Conservation (phyloP, 1,140 invertebrate genomes). For the Aphelenchoides avenae region DNA sequence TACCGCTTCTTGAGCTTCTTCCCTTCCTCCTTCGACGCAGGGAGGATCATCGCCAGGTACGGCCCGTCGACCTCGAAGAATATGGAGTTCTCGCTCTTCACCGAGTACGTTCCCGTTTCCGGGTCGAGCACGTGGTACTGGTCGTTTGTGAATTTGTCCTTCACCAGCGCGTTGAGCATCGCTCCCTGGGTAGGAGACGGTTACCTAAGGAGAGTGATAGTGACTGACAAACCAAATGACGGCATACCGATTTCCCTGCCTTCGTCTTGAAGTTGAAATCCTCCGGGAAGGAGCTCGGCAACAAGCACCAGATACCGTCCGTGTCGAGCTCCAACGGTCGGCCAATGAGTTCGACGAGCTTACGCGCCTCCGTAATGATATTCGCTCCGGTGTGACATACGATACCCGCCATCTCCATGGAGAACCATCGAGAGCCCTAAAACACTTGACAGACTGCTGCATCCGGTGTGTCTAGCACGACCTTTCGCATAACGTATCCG, state of each 20-base stretch:
- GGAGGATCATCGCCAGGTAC: conserved; percentile 93
- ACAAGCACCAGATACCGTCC: conserved; percentile 75
- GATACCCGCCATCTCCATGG: conserved; percentile 94
- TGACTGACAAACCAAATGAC: conserved; percentile 7
- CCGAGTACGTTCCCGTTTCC: conserved; percentile 69
- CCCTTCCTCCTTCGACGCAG: conserved; percentile 96
- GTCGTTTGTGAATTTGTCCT: conserved; percentile 90
- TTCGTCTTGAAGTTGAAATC: conserved; percentile 78
- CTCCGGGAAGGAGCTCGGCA: conserved; percentile 93
- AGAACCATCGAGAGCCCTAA: conserved; percentile 87
- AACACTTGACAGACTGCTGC: too few relatives aligned
- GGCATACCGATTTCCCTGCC: conserved; percentile 30
- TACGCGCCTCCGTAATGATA: conserved; percentile 88
- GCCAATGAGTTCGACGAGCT: conserved; percentile 87
- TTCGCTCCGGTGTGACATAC: conserved; percentile 96
- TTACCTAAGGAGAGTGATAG: conserved; percentile 68
- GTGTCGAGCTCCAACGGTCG: conserved; percentile 93
- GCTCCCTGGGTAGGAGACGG: conserved; percentile 93
- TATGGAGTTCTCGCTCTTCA: conserved; percentile 88
- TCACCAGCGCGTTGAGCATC: conserved; percentile 93
- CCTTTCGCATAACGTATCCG: conserved; percentile 90
- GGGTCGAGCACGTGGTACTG: conserved; percentile 87
- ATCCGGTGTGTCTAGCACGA: too few relatives aligned
- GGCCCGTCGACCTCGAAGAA: conserved; percentile 78
- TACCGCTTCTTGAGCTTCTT: conserved; percentile 90